A percentile compares a stretch with the other conserved stretches of the same genome.
Evolutionary conservation across 2,888 invertebrate species (phyloP).

Genomic region (Polylopha cassiicola): DNA sequence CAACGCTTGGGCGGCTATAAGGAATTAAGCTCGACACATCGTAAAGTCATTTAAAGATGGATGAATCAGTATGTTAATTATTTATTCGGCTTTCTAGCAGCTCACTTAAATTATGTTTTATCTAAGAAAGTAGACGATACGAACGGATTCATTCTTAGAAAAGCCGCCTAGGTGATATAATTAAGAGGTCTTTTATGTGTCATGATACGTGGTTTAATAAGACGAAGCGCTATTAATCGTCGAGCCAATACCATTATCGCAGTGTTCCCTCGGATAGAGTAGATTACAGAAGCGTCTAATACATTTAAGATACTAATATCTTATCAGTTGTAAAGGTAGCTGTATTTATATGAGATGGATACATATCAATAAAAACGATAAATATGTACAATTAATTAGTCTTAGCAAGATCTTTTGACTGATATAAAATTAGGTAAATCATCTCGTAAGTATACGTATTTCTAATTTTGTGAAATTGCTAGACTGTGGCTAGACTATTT

Average conservation of each 20-base stretch:
- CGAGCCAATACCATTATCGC: slow-evolving; percentile 3
- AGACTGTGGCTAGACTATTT: slow-evolving; percentile 11
- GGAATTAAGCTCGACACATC: slow-evolving; percentile 37
- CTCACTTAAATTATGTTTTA: slow-evolving; percentile 22
- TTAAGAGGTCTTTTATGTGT: slow-evolving; percentile 22
- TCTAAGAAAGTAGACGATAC: slow-evolving; percentile 10
- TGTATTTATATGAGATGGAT: too few species aligned
- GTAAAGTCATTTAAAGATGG: slow-evolving; percentile 31
- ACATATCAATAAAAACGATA: too few species aligned
- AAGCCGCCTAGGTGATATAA: slow-evolving; percentile 22
- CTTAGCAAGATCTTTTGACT: too few species aligned
- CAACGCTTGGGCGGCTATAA: slow-evolving; percentile 39
- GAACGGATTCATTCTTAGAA: slow-evolving; percentile 12
- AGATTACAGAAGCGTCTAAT: slow-evolving; percentile 8
- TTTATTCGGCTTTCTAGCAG: slow-evolving; percentile 26
- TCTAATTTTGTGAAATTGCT: too few species aligned
- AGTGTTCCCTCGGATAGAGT: slow-evolving; percentile 3
- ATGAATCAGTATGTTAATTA: slow-evolving; percentile 33
- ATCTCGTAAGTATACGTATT: too few species aligned
- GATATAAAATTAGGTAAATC: too few species aligned
- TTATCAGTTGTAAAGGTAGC: too few species aligned
- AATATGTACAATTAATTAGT: too few species aligned
- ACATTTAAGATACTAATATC: too few species aligned
- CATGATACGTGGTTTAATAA: slow-evolving; percentile 15
- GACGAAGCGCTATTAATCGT: slow-evolving; percentile 14